Base-by-base conservation (phyloP, 30 jellyfish, hydroid and myxozoan genomes). In the Cassiopea andromeda region DNA sequence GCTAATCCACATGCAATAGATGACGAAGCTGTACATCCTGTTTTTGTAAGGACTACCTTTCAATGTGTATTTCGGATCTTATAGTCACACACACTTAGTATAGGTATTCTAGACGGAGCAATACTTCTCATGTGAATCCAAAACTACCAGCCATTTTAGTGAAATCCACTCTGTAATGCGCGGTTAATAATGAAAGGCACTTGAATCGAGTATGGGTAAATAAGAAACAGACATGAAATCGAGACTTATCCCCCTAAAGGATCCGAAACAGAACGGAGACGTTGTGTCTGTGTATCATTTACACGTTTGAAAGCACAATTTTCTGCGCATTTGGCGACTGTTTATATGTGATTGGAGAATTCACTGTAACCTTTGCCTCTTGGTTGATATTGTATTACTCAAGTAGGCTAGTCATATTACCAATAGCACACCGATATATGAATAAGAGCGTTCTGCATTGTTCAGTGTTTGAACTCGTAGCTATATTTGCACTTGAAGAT, bases 401-500 rank as follows among this genome's bases (percentile, higher is more conserved):
- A 54, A 77, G 69, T 16, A 80, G 89, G 64, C 64, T 47, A 27
- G 84, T 86, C 93, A 86, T 17, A 85, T 86, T 86, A 75, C 93
- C 84, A 86, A 86, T 60, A 69, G 93, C 75, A 47, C 78, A 86
- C 93, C 93, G 93, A 86, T 72, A 58, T 64, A 69, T 77, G 89
- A 77, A 75, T 70, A 46, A 45, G 73, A 16, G 73, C 48, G 75
- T 59, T 50, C 69, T 45, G 82, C 74, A 60, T 86, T 86, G 87
- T 86, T 8, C 83, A 15, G 8, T 76, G 89, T 86, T 86, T 86
- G 88, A 58, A 75, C 87, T 45, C 82, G 60, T 58, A 61, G 77
- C 85, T 77, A 48, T 86, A 57, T 86, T 86, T 86, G 89, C 93
- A 16, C 78, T 70, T 86, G 38, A 64, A 60, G 88, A 59, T 75